phyloP scores from a whole-genome alignment of 2,888 invertebrate genomes.

The Philhelius pedissequus region DNA sequence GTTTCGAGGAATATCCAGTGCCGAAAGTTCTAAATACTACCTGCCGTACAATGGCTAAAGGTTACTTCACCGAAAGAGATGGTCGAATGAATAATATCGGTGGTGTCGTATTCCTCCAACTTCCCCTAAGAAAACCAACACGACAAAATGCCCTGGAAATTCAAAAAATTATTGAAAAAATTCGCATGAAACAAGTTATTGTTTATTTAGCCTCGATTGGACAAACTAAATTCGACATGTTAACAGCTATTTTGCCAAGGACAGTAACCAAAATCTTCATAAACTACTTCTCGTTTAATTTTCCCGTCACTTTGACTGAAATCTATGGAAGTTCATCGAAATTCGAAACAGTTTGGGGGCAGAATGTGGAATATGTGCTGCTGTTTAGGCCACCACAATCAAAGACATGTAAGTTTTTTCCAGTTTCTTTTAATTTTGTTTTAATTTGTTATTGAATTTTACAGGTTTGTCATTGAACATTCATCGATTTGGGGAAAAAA shows the following conservation, averaged over 20 bases:
- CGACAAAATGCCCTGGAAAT: conserved; percentile 72
- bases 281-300: conserved; percentile 77
- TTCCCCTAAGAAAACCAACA: conserved; percentile 74
- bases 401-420: conserved; percentile 74
- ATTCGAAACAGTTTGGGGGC: conserved; percentile 76
- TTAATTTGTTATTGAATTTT: background rate
- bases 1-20: conserved; percentile 72
- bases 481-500: conserved; percentile 77
- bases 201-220: conserved; percentile 77
- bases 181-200: conserved; percentile 75
- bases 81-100: conserved; percentile 75
- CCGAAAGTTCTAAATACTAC: conserved; percentile 75
- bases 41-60: conserved; percentile 76
- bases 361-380: conserved; percentile 76
- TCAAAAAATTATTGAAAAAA: conserved; percentile 74
- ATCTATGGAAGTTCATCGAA: conserved; percentile 75
- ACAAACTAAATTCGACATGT: conserved; percentile 76
- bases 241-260: conserved; percentile 75
- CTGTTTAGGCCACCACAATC: conserved; percentile 78
- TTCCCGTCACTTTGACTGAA: conserved; percentile 77
- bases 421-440: background rate
- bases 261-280: conserved; percentile 77
- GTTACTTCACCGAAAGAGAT: conserved; percentile 75
- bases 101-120: conserved; percentile 76
- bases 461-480: conserved; percentile 76